Base-by-base conservation (phyloP, 2,888 invertebrate species). In the Torymus tubicola region DNA sequence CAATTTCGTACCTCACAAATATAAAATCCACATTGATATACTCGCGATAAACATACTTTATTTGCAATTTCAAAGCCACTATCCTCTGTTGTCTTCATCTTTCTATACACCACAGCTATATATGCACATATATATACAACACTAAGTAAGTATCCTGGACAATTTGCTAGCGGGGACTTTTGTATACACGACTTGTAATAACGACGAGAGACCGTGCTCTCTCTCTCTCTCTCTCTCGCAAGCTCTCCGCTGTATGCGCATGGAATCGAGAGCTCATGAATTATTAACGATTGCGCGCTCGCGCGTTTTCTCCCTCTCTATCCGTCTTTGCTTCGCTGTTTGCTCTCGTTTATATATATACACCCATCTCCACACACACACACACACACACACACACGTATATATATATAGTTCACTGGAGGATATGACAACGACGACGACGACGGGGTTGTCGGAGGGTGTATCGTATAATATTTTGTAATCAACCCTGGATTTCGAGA, bases 181-280 rank as follows among this genome's bases (percentile, higher is more conserved):
- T 68, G 21, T 74, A 64, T 55, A 73, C 18, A 60, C n/a, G 31
- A 31, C 31, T 11, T 63, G 70, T 75, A 70, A 80, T 69, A 50
- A 70, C 70, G 65, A 42, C 10, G 42, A 42, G 42, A 42, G 42
- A 42, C 42, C 8, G 42, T 42, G 8, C 42, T n/a, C n/a, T n/a
- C n/a, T n/a, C n/a, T n/a, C n/a, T n/a, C n/a, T n/a, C n/a, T n/a
- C n/a, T n/a, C n/a, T n/a, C n/a, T 42, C 8, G 42, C 42, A 42
- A 42, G 8, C 42, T 42, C 42, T 5, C 42, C 42, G 42, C 42
- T 42, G 8, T 31, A 3, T 50, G 63, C 18, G 63, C 69, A 53
- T 71, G 50, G 73, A 24, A 74, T 80, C 80, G 63, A 69, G 67
- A 78, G 63, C 81, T 81, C 77, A 81, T 81, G 77, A 81, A 81